Evolutionary conservation across 2,888 invertebrate species (phyloP), one percentile per base, ranked within the genome.

Genomic region (Salticus scenicus): DNA sequence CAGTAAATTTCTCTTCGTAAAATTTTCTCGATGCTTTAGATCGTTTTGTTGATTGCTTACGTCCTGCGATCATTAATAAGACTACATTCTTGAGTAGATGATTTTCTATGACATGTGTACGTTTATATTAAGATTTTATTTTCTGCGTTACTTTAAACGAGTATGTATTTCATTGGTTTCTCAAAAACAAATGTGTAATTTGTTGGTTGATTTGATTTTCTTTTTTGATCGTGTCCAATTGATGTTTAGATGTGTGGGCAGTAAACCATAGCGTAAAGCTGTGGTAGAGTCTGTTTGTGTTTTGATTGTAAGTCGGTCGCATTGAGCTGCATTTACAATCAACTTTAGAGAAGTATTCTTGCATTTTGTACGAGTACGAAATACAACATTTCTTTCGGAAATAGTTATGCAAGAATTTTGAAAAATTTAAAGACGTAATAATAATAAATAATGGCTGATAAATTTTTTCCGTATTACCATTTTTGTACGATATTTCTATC

Each of bases 181-280:
- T 12, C 7, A 14, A 17, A 10, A 47, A 47, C 10, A 2, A 47
- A 47, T 47, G 1, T 2, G 2, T 47, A 7, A 5, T 4, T 57
- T 57, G 28, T 41, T 64, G 71, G 2, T 41, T 30, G 27, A 24
- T 24, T 7, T 2, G 7, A 12, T 63, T 63, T 30, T 1, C 42
- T 57, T 57, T 24, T 70, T 24, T 31, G 28, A 30, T 27, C 24
- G 5, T 17, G 57, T 67, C 12, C 24, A 31, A 20, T 74, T 51
- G 20, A 31, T 81, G 74, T 81, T 81, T 74, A 63, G 81, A 81
- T 81, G 57, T 81, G 73, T 74, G 74, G 73, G 51, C 80, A 74
- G 69, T 41, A 73, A 81, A 41, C 74, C 74, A 57, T 74, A 24
- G 57, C 74, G 24, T 20, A 20, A 74, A 74, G 57, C 51, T 30